phyloP scores from a whole-genome alignment of 2,113 vertebrate genomes.

The Stigmatopora nigra region DNA sequence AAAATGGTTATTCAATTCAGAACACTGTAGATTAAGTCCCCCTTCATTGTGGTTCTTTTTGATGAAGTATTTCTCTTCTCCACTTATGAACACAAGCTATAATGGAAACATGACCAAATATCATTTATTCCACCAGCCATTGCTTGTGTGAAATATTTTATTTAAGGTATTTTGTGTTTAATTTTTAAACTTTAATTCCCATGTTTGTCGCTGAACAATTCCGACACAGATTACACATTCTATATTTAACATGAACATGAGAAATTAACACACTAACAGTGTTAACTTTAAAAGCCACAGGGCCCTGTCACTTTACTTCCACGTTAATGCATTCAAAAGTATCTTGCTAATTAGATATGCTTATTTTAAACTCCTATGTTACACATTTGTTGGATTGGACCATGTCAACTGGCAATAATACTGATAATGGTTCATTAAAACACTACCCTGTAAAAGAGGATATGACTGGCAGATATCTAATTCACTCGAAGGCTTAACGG shows the following conservation, averaged over 20 bases:
- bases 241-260: too few species aligned
- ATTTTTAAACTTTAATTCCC: background rate
- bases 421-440: constrained; percentile 52
- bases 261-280: background rate
- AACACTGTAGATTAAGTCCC: constrained; percentile 46
- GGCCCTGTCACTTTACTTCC: constrained; percentile 21
- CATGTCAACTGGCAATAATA: constrained; percentile 50
- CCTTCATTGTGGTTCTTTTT: constrained; percentile 36
- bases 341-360: constrained; percentile 52
- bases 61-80: background rate
- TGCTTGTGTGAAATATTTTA: background rate
- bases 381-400: constrained; percentile 37
- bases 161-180: background rate
- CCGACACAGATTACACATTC: too few species aligned
- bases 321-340: constrained; percentile 40
- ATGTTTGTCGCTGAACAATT: background rate
- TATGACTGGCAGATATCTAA: constrained; percentile 32
- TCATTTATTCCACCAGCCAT: background rate
- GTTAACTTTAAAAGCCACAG: constrained; percentile 25
- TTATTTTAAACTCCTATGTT: constrained; percentile 41
- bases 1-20: constrained; percentile 40
- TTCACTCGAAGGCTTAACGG: constrained; percentile 37
- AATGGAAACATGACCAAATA: background rate
- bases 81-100: background rate
- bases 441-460: constrained; percentile 41